These are phyloP conservation scores for Microtus montanus DNA, from an alignment of 2,113 vertebrate species.

Conservation along the genomic window DNA sequence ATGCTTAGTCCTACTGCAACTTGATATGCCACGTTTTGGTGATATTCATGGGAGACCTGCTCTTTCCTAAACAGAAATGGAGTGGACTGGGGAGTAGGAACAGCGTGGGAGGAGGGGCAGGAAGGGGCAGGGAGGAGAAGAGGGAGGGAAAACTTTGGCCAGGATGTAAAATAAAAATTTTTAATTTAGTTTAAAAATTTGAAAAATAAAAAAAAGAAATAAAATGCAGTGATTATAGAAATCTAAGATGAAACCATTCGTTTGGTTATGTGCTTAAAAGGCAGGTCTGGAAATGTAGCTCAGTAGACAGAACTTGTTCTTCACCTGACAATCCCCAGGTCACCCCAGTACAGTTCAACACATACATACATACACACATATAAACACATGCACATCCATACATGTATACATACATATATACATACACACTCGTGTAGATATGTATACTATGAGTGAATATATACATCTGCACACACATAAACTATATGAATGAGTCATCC, in stretches of 20 bases:
- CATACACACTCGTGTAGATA: too few species aligned
- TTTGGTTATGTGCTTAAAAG: not conserved
- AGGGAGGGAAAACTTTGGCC: not conserved
- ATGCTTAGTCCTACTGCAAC: not conserved
- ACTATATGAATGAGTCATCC: not conserved
- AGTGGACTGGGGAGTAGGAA: not conserved
- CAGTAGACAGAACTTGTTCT: not conserved
- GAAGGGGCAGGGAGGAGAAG: not conserved
- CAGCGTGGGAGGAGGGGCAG: not conserved
- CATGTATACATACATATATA: not conserved
- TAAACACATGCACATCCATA: too few species aligned
- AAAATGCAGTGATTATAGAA: not conserved
- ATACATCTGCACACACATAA: not conserved
- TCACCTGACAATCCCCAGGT: not conserved
- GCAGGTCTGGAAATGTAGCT: too few species aligned
- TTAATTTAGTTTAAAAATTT: not conserved
- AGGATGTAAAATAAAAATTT: not conserved
- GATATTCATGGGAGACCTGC: not conserved
- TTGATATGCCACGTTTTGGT: not conserved
- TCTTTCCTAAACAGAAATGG: not conserved
- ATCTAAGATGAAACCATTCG: not conserved
- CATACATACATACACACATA: not conserved
- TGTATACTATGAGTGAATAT: not conserved
- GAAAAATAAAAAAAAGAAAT: too few species aligned
- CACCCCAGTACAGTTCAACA: not conserved